Conservation (phyloP, 2,888 invertebrate genomes). For the Eledone cirrhosa region DNA sequence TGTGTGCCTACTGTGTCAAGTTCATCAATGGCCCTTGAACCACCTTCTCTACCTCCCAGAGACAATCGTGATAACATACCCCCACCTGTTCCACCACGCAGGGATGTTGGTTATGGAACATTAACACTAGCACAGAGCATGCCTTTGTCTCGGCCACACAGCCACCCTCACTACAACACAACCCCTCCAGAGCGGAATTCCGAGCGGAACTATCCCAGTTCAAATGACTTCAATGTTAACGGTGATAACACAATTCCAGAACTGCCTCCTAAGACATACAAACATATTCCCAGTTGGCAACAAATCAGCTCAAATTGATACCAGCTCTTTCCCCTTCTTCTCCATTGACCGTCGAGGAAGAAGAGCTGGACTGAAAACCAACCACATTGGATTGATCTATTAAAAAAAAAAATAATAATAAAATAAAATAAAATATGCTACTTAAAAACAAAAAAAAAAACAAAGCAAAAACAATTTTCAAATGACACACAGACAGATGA, state of each 20-base stretch:
- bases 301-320: slow-evolving; percentile 47
- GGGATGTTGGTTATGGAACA: slow-evolving; percentile 31
- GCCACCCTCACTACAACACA: slow-evolving; percentile 41
- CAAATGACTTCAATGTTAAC: slow-evolving; percentile 47
- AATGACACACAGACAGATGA: no score
- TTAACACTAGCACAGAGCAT: slow-evolving; percentile 48
- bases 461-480: no score
- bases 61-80: slow-evolving; percentile 71
- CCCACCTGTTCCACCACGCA: slow-evolving; percentile 74
- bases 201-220: slow-evolving; percentile 36
- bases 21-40: slow-evolving; percentile 70
- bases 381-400: no score
- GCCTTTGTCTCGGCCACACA: slow-evolving; percentile 45
- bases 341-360: no score
- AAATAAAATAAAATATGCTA: no score
- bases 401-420: no score
- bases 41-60: slow-evolving; percentile 76
- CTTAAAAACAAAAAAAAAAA: no score
- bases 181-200: slow-evolving; percentile 53
- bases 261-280: slow-evolving; percentile 64
- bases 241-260: slow-evolving; percentile 55
- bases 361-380: no score
- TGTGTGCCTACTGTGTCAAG: slow-evolving; percentile 30
- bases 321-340: not conserved
- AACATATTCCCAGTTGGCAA: slow-evolving; percentile 48